phyloP scores from a whole-genome alignment of 1,140 invertebrate genomes.

The Diabrotica undecimpunctata region DNA sequence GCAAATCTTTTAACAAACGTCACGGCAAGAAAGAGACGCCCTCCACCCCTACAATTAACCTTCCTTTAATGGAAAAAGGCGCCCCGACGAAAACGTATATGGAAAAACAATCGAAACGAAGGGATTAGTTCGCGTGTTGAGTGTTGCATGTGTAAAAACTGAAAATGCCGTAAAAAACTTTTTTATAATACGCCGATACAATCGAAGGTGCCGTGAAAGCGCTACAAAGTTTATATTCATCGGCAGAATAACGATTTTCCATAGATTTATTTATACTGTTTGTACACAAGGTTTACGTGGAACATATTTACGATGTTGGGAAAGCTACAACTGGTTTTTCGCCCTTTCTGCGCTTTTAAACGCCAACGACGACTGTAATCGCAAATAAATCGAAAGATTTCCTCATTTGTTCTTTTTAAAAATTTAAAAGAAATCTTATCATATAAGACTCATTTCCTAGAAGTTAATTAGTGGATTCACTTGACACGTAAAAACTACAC shows the following conservation, averaged over 20 bases:
- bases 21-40: constrained; percentile 12
- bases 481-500: no score
- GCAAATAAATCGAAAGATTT: no score
- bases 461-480: no score
- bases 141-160: constrained; percentile 35
- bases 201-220: constrained; percentile 29
- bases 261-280: constrained; percentile 16
- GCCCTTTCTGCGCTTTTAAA: no score
- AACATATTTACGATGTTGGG: no score
- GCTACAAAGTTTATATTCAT: constrained; percentile 25
- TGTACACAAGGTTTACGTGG: background rate
- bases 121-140: constrained; percentile 28
- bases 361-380: no score
- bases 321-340: no score
- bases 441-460: no score
- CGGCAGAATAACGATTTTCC: constrained; percentile 24
- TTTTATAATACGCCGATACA: constrained; percentile 32
- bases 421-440: no score
- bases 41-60: background rate
- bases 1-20: constrained; percentile 13
- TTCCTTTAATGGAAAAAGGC: constrained; percentile 10
- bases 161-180: constrained; percentile 32
- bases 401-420: no score
- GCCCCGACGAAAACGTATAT: constrained; percentile 3
- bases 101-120: constrained; percentile 18